Conservation (phyloP, 2,113 vertebrate species). For the Panthera uncia region DNA sequence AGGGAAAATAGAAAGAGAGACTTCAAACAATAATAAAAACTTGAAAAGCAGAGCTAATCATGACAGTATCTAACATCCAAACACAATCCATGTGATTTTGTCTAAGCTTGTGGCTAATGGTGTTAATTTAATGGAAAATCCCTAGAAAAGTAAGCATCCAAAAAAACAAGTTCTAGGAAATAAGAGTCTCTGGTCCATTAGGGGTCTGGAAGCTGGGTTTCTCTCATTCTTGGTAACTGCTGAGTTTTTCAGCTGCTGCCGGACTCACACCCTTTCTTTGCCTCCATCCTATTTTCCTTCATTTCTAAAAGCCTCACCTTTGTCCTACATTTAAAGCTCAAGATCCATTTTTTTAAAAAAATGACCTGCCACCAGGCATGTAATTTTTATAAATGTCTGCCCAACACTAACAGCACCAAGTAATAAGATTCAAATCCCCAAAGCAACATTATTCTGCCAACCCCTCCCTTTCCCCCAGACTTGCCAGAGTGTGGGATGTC, state of each 20-base stretch:
- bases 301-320: slow-evolving; percentile 49
- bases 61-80: neutral
- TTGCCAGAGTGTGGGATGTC: slow-evolving; percentile 22
- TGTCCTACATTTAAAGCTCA: slow-evolving; percentile 44
- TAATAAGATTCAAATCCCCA: slow-evolving; percentile 67
- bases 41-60: neutral
- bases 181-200: neutral
- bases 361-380: slow-evolving; percentile 35
- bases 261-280: neutral
- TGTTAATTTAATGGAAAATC: neutral
- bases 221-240: neutral
- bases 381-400: slow-evolving; percentile 66
- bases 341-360: slow-evolving; percentile 66
- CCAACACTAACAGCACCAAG: slow-evolving; percentile 36
- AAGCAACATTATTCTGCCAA: slow-evolving; percentile 47
- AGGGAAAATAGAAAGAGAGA: neutral
- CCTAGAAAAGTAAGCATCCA: neutral
- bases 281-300: neutral
- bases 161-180: slow-evolving; percentile 33
- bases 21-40: neutral
- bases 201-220: neutral
- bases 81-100: neutral
- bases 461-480: neutral
- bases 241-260: neutral
- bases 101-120: neutral